phyloP scores from a whole-genome alignment of 2,797 vertebrate genomes.

The Moxostoma hubbsi region DNA sequence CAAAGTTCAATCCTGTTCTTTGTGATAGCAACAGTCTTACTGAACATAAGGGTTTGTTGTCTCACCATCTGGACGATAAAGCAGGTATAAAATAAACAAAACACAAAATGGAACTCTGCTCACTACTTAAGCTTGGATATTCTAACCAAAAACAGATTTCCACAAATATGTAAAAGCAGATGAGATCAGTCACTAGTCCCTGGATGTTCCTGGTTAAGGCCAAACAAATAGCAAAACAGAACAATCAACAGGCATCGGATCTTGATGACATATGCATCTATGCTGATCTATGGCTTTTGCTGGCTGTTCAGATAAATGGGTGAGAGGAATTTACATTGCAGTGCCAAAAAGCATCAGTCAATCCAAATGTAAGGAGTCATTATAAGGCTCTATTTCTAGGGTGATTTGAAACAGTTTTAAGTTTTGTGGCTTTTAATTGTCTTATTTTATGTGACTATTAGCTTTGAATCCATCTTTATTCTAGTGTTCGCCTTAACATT shows the following conservation, averaged over 20 bases:
- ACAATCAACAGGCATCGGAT: conserved; percentile 15
- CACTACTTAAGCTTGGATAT: neutral
- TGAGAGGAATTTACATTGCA: conserved; percentile 19
- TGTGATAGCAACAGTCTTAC: too few relatives aligned
- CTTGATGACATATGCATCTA: neutral
- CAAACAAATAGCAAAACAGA: conserved; percentile 22
- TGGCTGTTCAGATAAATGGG: conserved; percentile 6
- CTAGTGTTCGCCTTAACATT: too few relatives aligned
- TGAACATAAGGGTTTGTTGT: too few relatives aligned
- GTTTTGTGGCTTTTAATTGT: too few relatives aligned
- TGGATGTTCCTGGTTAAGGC: conserved; percentile 39
- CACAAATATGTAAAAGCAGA: neutral
- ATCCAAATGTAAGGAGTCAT: conserved; percentile 1
- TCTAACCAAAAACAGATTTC: conserved; percentile 18
- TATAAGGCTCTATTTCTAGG: too few relatives aligned
- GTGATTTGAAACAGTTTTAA: too few relatives aligned
- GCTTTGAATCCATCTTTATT: too few relatives aligned
- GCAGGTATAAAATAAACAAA: too few relatives aligned
- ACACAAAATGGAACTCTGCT: neutral
- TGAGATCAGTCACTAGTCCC: conserved; percentile 36
- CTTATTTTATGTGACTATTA: too few relatives aligned
- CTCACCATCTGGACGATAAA: too few relatives aligned
- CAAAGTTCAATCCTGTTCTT: too few relatives aligned
- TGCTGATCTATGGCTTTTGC: neutral
- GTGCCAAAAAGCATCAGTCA: conserved; percentile 8